These are phyloP conservation scores for Myotis pilosus DNA, from an alignment of 2,797 vertebrate genomes.

Conservation along the genomic window DNA sequence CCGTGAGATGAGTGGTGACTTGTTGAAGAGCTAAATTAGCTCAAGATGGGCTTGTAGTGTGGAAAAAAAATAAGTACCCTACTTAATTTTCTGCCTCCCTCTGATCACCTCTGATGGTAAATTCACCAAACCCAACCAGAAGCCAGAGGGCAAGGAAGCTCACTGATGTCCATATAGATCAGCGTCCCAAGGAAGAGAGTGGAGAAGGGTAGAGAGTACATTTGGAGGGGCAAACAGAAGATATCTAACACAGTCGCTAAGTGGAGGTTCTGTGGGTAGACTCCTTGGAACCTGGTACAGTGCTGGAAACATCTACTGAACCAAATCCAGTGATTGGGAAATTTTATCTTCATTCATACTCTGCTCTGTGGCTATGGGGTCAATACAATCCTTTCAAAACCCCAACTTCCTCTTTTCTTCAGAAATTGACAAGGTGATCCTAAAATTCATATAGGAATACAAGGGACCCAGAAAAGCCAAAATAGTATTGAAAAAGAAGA, in stretches of 20 bases:
- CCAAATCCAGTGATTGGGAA: not conserved
- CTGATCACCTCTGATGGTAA: constrained; percentile 12
- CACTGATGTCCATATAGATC: not conserved
- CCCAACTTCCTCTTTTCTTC: not conserved
- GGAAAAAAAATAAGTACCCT: not conserved
- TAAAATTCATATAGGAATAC: not conserved
- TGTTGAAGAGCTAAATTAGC: not conserved
- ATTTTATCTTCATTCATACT: not conserved
- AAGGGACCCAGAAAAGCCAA: not conserved
- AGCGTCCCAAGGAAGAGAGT: not conserved
- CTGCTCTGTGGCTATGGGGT: not conserved
- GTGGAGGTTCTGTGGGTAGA: not conserved
- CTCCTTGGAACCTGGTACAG: not conserved
- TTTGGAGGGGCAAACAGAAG: not conserved
- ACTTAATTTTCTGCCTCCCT: constrained; percentile 10
- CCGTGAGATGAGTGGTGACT: not conserved
- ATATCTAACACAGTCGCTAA: not conserved
- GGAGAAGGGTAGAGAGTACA: not conserved
- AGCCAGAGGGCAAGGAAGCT: not conserved
- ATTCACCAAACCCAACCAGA: not conserved
- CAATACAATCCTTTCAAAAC: constrained; percentile 22
- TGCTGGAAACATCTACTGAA: not conserved
- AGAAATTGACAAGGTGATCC: not conserved
- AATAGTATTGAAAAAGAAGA: constrained; percentile 8
- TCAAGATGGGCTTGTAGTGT: not conserved